Base-by-base conservation (phyloP, 1,140 invertebrate genomes). In the Ceratina calcarata region DNA sequence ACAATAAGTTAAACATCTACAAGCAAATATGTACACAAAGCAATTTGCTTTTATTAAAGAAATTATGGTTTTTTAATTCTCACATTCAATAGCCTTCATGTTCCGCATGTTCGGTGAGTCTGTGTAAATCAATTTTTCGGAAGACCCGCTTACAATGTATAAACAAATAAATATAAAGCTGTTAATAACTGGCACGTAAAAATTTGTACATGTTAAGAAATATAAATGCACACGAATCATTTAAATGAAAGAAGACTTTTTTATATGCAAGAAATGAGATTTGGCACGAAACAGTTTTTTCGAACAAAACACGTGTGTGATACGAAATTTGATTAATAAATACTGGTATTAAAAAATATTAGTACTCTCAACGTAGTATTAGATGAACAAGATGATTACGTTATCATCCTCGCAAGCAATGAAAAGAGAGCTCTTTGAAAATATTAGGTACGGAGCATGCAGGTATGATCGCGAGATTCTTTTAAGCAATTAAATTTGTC, bases 401-500 rank as follows among this genome's bases (percentile, higher is more conserved):
- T 49, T 15, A 45, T 6, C 57, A 13, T 75, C 20, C 58, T 24
- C 58, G 4, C 32, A 15, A 37, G 49, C n/a, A 27, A 69, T 18
- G 15, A 70, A 32, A 49, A 61, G 58, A 32, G 16, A 20, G 51
- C 16, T 51, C 6, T 18, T 27, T 45, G 3, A 45, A 57, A 37
- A 32, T 20, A 15, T 51, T 71, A 78, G 22, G 27, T 65, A 72
- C 55, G 27, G 53, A 65, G 57, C 69, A 78, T 72, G 32, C 32
- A 64, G 45, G 58, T 65, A 66, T 49, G 6, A 70, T 24, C 60
- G 15, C 22, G 45, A 57, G 51, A 78, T 16, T 65, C 13, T 37
- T 51, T 88, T 86, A 93, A 51, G 91, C 86, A 75, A 93, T 91
- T 16, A 93, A 79, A 89, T 91, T 92, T 6, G 90, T 90, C 51